Evolutionary conservation across 2,113 vertebrate genomes (phyloP).

Genomic region (Speoplatyrhinus poulsoni): DNA sequence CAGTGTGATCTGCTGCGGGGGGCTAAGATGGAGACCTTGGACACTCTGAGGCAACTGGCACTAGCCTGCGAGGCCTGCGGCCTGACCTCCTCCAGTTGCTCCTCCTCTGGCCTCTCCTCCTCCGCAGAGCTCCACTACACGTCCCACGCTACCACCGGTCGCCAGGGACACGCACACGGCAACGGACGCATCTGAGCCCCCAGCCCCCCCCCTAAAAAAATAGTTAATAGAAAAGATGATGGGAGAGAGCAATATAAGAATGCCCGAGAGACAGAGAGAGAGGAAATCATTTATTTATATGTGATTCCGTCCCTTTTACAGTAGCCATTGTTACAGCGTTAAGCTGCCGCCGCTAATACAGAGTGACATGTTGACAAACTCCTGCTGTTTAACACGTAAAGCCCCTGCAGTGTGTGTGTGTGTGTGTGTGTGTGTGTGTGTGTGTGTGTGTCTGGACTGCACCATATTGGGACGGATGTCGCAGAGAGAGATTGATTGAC

Average conservation of each 20-base stretch:
- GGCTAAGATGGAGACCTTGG: conserved; percentile 89
- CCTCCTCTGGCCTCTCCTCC: conserved; percentile 56
- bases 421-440: too few relatives aligned
- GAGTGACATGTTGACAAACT: not conserved
- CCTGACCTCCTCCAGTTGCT: conserved; percentile 73
- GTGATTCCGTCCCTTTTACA: conserved; percentile 32
- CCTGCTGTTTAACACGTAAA: too few relatives aligned
- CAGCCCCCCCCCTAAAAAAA: not conserved
- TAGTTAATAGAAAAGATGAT: too few relatives aligned
- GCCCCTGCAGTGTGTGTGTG: too few relatives aligned
- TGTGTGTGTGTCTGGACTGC: too few relatives aligned
- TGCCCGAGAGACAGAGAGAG: not conserved
- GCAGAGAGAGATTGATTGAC: too few relatives aligned
- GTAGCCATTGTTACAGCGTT: conserved; percentile 38
- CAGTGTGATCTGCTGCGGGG: conserved; percentile 92
- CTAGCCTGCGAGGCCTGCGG: conserved; percentile 90
- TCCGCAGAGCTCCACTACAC: conserved; percentile 69
- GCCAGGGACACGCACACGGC: conserved; percentile 71
- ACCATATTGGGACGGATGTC: too few relatives aligned
- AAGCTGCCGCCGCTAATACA: not conserved
- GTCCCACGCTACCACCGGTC: conserved; percentile 52
- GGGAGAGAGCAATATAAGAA: conserved; percentile 6
- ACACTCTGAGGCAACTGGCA: conserved; percentile 93
- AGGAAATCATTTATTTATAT: not conserved
- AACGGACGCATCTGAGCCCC: conserved; percentile 75